Evolutionary conservation across 2,113 vertebrate species (phyloP).

Genomic region (Excalfactoria chinensis): DNA sequence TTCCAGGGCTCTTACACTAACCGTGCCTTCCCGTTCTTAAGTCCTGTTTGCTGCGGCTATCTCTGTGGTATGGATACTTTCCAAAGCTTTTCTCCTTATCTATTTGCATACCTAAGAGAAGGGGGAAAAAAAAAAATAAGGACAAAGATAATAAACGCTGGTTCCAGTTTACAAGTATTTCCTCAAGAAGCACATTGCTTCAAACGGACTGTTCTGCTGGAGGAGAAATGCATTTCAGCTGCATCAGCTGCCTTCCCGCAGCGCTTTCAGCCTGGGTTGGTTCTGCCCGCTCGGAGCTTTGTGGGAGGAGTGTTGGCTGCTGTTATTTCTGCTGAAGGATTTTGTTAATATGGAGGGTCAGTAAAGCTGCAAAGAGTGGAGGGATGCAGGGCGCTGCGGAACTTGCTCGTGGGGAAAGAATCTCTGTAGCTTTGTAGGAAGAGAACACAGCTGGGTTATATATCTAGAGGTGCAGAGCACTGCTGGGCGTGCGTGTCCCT

Average conservation of each 20-base stretch:
- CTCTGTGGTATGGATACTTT: constrained; percentile 46
- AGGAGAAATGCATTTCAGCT: background rate
- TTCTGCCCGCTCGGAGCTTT: background rate
- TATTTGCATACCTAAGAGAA: background rate
- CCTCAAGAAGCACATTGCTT: constrained; percentile 31
- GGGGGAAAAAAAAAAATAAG: background rate
- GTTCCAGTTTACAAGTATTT: constrained; percentile 47
- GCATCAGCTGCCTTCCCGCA: background rate
- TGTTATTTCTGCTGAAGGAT: background rate
- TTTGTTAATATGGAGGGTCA: background rate
- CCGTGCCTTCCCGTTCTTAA: constrained; percentile 64
- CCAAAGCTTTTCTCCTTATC: constrained; percentile 32
- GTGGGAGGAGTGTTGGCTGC: background rate
- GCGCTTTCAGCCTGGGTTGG: background rate
- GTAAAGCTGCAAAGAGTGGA: background rate
- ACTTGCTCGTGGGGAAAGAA: background rate
- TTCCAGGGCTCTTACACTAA: constrained; percentile 32
- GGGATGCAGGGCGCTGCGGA: background rate
- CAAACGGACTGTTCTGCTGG: background rate
- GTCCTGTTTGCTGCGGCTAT: constrained; percentile 24
- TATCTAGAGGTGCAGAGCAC: background rate
- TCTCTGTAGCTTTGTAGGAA: background rate
- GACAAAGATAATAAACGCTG: constrained; percentile 14
- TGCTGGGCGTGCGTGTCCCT: background rate
- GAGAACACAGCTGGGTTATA: background rate